phyloP scores from a whole-genome alignment of 64 coral and sea anemone species.

The Trachythela sp. region DNA sequence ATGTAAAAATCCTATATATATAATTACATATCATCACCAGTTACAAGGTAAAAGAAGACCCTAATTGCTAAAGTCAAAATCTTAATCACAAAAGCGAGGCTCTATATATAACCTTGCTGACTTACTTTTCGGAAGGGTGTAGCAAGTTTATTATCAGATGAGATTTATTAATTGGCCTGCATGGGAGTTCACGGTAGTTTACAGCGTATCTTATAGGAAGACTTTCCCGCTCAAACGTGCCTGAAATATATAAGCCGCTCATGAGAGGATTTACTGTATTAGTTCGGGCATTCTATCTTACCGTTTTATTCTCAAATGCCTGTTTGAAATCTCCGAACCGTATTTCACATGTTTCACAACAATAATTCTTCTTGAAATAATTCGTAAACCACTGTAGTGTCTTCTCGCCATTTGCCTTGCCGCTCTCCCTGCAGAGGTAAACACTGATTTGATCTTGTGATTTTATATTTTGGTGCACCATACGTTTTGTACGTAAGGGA shows the following conservation, averaged over 20 bases:
- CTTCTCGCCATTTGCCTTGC: neutral
- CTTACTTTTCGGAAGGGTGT: neutral
- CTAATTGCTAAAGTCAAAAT: too few species aligned
- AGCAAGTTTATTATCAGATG: neutral
- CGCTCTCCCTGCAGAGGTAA: neutral
- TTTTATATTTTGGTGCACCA: neutral
- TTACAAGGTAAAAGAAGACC: too few species aligned
- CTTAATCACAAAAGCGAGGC: too few species aligned
- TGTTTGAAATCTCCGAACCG: neutral
- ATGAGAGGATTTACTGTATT: too few species aligned
- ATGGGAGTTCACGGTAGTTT: neutral
- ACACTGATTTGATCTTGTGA: neutral
- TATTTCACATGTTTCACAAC: neutral
- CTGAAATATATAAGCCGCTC: too few species aligned
- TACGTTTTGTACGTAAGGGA: too few species aligned
- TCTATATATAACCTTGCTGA: neutral
- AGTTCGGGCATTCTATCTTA: too few species aligned
- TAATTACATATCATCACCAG: too few species aligned
- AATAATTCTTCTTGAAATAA: conserved; percentile 17
- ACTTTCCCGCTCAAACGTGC: too few species aligned
- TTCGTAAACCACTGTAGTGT: conserved; percentile 14
- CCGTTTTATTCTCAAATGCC: conserved; percentile 15
- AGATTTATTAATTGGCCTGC: neutral
- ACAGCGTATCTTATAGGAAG: neutral
- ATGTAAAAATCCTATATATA: too few species aligned